Base-by-base conservation (phyloP, 1,140 invertebrate genomes). In the Helicoverpa zea region DNA sequence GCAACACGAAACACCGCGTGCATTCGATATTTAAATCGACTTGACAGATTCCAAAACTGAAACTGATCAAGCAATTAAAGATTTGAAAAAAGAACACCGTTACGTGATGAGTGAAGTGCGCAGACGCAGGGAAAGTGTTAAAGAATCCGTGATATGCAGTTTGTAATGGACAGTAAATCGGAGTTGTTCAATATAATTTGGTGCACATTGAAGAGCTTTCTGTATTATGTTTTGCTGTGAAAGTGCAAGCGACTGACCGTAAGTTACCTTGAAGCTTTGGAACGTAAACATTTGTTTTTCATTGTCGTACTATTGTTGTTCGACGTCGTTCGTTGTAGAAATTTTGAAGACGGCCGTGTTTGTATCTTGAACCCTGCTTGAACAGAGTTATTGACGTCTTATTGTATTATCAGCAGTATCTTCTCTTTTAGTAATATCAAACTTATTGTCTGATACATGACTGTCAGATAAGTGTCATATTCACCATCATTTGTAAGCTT, bases 151-250 rank as follows among this genome's bases (percentile, higher is more conserved):
- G 64, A 49, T 68, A 18, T 23, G n/a, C 43, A 11, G 64, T 18
- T 18, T 49, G 16, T 49, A 49, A 35, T 68, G 35, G 16, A 29
- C 30, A 54, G 30, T 59, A 16, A 59, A 35, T 58, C 29, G 29
- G 11, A 43, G 16, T 74, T 43, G 54, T 35, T 56, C 23, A 35
- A 43, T 58, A 59, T 64, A 51, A 23, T 47, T 54, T 43, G 54
- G 63, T 70, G 51, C 30, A 35, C 13, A 58, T 29, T 10, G 54
- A 18, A 23, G 12, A 56, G 76, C 76, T 70, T 68, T 70, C 63
- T 74, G 51, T 79, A 68, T 77, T 77, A 80, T 80, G 73, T 63
- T 51, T 77, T 70, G 14, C 49, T 52, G 81, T 83, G 81, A 83
- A 83, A 83, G 81, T 83, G 51, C 47, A 16, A 43, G 47, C 18